Evolutionary conservation across 2,797 vertebrate genomes (phyloP), one percentile per base, ranked within the genome.

Genomic region (Hapalemur alaotrensis): DNA sequence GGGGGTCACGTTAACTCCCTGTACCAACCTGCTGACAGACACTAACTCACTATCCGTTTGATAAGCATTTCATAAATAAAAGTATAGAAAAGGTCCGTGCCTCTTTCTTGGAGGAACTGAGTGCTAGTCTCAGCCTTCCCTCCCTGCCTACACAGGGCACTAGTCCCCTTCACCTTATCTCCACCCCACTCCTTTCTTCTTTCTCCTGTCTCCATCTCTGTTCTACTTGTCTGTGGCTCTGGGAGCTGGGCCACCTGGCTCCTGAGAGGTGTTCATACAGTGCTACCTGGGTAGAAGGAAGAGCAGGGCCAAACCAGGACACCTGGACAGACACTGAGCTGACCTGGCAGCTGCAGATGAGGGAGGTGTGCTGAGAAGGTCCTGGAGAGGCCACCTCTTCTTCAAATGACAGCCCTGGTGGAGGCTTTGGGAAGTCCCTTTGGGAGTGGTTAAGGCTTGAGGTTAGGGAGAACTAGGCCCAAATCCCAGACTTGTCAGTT

Each of bases 31-130:
- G 23, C 43, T 75, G 65, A 95, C 78, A 96, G 91, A 98, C 96
- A 98, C 97, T 98, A 97, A 97, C 69, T 97, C 93, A 95, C 69
- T 97, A 97, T 89, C 84, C 38, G n/a, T 95, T 89, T 59, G 85
- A 63, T 84, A 96, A 92, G n/a, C 76, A 28, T 96, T 98, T 98
- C 92, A 89, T 96, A 97, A 97, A 97, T 98, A 98, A 98, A 98
- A 25, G 65, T 41, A 2, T 93, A 84, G 81, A 93, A 97, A 93
- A 96, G 11, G 32, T 43, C 17, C 20, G 3, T 20, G 75, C 14
- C 25, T 94, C 85, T 97, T 91, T 22, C 10, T 93, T 52, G n/a
- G 15, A 28, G 7, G 22, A 76, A 72, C 20, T 4, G 18, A 69
- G 10, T 70, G 10, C 67, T 54, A 0, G 22, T 82, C 41, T 83